Percentiles rank a stretch among this genome's conserved stretches.
These are phyloP conservation scores for Melanerpes formicivorus DNA, from an alignment of 2,113 vertebrate species.

Conservation along the genomic window DNA sequence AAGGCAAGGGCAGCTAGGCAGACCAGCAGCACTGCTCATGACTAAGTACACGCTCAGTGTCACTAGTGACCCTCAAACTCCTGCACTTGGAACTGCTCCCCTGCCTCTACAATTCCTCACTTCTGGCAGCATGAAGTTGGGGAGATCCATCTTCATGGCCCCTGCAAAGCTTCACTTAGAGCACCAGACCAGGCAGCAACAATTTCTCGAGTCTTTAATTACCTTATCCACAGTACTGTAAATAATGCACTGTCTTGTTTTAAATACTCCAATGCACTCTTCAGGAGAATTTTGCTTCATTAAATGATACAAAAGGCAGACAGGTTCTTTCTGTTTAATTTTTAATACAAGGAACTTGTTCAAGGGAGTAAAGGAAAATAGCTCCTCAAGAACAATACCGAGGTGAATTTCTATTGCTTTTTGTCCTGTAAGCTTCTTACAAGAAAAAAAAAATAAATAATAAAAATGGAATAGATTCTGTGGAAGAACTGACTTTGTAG, in stretches of 20 bases:
- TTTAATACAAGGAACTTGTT: slow-evolving; percentile 9
- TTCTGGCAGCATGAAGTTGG: background rate
- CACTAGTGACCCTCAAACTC: background rate
- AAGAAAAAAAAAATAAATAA: background rate
- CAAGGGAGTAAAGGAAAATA: slow-evolving; percentile 20
- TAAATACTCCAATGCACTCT: slow-evolving; percentile 7
- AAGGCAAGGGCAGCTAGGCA: background rate
- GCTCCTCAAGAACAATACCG: slow-evolving; percentile 44
- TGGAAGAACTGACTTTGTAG: slow-evolving; percentile 45
- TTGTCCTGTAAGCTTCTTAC: slow-evolving; percentile 64
- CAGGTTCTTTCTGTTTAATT: background rate
- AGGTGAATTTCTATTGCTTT: slow-evolving; percentile 66
- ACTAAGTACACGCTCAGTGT: fast-evolving
- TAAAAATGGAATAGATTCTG: slow-evolving; percentile 58
- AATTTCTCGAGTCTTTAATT: background rate
- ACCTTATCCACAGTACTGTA: background rate
- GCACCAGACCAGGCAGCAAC: background rate
- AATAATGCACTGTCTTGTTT: background rate
- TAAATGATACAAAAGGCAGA: slow-evolving; percentile 21
- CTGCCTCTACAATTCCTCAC: background rate
- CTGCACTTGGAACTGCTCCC: background rate
- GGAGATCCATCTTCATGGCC: background rate
- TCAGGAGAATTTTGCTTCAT: background rate
- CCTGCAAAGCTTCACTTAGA: background rate
- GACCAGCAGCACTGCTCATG: background rate